Evolutionary conservation across 1,140 invertebrate species (phyloP).

Genomic region (Pseudomyrmex sp.): DNA sequence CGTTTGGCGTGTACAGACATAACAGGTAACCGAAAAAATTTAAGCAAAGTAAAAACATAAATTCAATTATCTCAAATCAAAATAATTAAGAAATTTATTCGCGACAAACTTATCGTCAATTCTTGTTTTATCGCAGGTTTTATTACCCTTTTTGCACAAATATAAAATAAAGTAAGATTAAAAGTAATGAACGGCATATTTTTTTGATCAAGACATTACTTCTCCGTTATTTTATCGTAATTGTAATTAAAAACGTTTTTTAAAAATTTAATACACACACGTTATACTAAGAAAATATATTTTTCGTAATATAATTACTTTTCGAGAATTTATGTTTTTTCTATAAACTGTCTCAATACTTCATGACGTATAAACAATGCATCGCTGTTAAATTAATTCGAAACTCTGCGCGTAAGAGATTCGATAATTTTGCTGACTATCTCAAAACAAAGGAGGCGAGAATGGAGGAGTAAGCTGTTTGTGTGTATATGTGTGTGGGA

Average conservation of each 20-base stretch:
- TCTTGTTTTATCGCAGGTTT: background rate
- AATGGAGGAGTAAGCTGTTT: conserved; percentile 65
- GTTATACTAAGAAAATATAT: too few relatives aligned
- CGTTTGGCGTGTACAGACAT: conserved; percentile 1
- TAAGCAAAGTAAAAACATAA: conserved; percentile 26
- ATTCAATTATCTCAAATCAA: conserved; percentile 14
- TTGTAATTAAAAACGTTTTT: too few relatives aligned
- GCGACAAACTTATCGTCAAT: background rate
- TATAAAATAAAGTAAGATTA: background rate
- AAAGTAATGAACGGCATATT: background rate
- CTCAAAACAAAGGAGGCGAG: background rate
- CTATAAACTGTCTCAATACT: conserved; percentile 10
- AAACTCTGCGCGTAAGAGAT: conserved; percentile 34
- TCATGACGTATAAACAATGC: background rate
- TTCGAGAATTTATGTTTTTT: background rate
- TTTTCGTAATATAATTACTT: too few relatives aligned
- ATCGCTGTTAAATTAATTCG: conserved; percentile 60
- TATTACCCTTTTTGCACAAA: too few relatives aligned
- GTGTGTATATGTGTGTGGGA: conserved; percentile 60
- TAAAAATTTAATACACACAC: too few relatives aligned
- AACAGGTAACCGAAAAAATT: conserved; percentile 25
- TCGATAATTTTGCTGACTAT: conserved; percentile 59
- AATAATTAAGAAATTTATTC: conserved; percentile 43
- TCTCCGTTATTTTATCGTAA: too few relatives aligned
- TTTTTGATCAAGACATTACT: background rate